A percentile compares a stretch with the other conserved stretches of the same genome.
Evolutionary conservation across 2,888 invertebrate species (phyloP).

Genomic region (Physocephala rufipes): DNA sequence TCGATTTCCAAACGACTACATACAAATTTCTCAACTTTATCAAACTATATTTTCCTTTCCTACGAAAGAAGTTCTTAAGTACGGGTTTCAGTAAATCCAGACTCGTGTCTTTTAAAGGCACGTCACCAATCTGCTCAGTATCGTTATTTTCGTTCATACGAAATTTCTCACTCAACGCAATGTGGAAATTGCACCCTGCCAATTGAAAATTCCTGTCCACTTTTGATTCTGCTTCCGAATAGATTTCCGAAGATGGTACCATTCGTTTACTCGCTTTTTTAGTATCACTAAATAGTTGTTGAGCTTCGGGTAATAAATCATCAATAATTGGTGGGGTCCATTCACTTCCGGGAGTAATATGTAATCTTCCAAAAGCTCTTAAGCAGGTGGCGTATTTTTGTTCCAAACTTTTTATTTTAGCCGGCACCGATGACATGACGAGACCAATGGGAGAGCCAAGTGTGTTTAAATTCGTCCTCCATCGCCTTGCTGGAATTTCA

Average conservation of each 20-base stretch:
- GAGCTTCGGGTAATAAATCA: constrained; percentile 55
- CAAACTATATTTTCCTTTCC: constrained; percentile 49
- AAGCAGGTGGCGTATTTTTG: constrained; percentile 54
- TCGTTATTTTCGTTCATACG: constrained; percentile 17
- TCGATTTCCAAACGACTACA: constrained; percentile 57
- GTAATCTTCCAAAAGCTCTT: constrained; percentile 57
- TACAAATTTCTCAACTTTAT: constrained; percentile 52
- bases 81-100: constrained; percentile 35
- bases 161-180: constrained; percentile 51
- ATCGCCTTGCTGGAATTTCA: constrained; percentile 22
- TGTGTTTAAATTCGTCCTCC: constrained; percentile 37
- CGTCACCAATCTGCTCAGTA: constrained; percentile 34
- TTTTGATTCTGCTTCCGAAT: constrained; percentile 50
- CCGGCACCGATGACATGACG: constrained; percentile 44
- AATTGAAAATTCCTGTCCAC: constrained; percentile 55
- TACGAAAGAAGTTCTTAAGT: constrained; percentile 51
- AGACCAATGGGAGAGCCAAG: constrained; percentile 54
- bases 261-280: constrained; percentile 43
- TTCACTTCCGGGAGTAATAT: constrained; percentile 54
- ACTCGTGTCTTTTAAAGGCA: constrained; percentile 35
- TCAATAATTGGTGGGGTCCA: constrained; percentile 57
- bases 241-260: constrained; percentile 46
- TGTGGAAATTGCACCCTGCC: constrained; percentile 54
- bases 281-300: constrained; percentile 44
- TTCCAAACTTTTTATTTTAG: constrained; percentile 44